Percentiles rank a stretch among this genome's conserved stretches.
Evolutionary conservation across 2,888 invertebrate species (phyloP).

Genomic region (Monochamus alternatus): DNA sequence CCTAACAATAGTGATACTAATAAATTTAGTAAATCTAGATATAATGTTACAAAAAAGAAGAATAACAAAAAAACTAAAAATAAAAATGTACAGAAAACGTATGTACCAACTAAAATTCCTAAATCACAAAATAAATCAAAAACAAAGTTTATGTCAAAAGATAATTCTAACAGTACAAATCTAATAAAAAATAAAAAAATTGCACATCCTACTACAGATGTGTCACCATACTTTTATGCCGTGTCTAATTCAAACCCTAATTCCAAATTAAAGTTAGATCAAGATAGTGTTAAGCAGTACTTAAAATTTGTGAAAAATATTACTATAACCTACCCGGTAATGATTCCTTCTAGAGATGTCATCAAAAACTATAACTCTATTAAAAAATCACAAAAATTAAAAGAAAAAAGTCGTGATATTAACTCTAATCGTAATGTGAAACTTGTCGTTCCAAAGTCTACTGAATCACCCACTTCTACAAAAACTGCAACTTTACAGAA

Average conservation of each 20-base stretch:
- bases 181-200: conserved; percentile 57
- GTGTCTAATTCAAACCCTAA: conserved; percentile 59
- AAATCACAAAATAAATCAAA: conserved; percentile 61
- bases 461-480: conserved; percentile 53
- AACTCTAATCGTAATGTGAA: conserved; percentile 69
- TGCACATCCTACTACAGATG: conserved; percentile 58
- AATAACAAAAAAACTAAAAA: conserved; percentile 68
- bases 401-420: conserved; percentile 70
- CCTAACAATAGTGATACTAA: conserved; percentile 62
- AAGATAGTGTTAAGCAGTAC: conserved; percentile 64
- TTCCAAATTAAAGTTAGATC: conserved; percentile 63
- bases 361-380: conserved; percentile 63
- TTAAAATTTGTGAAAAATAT: conserved; percentile 69
- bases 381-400: conserved; percentile 68
- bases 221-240: conserved; percentile 65
- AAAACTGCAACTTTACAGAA: conserved; percentile 43
- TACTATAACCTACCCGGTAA: conserved; percentile 80
- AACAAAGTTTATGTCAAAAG: conserved; percentile 55
- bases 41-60: conserved; percentile 74
- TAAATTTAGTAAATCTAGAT: conserved; percentile 69
- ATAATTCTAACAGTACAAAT: conserved; percentile 53
- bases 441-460: conserved; percentile 64
- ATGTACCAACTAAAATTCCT: conserved; percentile 56
- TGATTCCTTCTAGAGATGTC: conserved; percentile 72
- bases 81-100: conserved; percentile 58